Evolutionary conservation across 2,113 vertebrate genomes (phyloP).

Genomic region (Cisticola juncidis): DNA sequence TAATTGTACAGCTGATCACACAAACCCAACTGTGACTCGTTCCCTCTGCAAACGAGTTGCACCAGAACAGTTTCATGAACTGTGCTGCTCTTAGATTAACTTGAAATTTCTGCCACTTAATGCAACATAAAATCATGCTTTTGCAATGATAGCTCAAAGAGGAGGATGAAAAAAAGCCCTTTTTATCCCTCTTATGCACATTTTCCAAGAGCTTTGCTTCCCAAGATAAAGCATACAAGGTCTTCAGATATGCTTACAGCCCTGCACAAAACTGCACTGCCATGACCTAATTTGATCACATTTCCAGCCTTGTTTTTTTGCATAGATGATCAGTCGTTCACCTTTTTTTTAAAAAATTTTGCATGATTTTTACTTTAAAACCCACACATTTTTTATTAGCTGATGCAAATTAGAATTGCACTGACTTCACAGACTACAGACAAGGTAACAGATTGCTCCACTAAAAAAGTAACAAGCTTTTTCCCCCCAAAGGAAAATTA

Average conservation of each 20-base stretch:
- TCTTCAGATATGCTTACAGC: conserved; percentile 23
- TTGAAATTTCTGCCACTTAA: conserved; percentile 31
- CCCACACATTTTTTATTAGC: conserved; percentile 69
- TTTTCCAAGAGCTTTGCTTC: conserved; percentile 51
- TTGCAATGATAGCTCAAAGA: not conserved
- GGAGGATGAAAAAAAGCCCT: conserved; percentile 21
- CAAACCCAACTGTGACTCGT: not conserved
- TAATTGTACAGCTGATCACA: not conserved
- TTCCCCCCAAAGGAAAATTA: conserved; percentile 69
- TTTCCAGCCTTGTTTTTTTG: conserved; percentile 46
- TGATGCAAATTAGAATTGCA: conserved; percentile 66
- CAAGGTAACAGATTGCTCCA: conserved; percentile 70
- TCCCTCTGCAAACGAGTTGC: not conserved
- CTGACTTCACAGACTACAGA: conserved; percentile 68
- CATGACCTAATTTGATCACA: conserved; percentile 58
- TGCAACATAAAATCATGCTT: conserved; percentile 19
- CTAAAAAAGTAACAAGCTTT: conserved; percentile 69
- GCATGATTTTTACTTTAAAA: conserved; percentile 67
- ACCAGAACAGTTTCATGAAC: not conserved
- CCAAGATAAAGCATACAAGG: conserved; percentile 45
- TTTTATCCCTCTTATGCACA: conserved; percentile 26
- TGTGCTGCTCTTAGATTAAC: not conserved
- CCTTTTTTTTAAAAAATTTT: conserved; percentile 38
- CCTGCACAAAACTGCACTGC: conserved; percentile 33
- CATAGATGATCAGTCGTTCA: conserved; percentile 54